These are phyloP conservation scores for Perizoma affinitatum DNA, from an alignment of 2,888 invertebrate genomes.

Conservation along the genomic window DNA sequence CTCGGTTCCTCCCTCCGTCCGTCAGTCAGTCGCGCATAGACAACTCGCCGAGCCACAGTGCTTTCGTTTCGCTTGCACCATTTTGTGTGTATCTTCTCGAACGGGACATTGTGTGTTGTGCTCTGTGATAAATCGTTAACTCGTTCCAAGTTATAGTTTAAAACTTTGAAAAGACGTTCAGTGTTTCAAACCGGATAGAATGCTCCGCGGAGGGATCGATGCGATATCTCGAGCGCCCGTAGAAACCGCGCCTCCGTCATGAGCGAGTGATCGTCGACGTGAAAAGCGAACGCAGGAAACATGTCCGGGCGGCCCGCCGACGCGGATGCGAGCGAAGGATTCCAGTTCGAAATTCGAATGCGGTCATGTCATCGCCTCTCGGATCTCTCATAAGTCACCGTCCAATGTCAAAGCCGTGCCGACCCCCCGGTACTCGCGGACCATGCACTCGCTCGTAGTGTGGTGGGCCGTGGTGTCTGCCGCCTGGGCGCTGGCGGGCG, in stretches of 20 bases:
- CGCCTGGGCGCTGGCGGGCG: constrained; percentile 77
- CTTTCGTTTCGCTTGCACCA: constrained; percentile 74
- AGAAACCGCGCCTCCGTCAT: constrained; percentile 83
- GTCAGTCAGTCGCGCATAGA: constrained; percentile 82
- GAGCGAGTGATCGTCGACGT: constrained; percentile 82
- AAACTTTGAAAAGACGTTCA: constrained; percentile 49
- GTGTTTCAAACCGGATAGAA: constrained; percentile 79
- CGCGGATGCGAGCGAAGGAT: constrained; percentile 83
- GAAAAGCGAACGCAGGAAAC: constrained; percentile 83
- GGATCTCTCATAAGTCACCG: constrained; percentile 83
- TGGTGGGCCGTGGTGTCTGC: constrained; percentile 79
- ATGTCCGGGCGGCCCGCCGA: constrained; percentile 82
- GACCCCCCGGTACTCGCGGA: constrained; percentile 77
- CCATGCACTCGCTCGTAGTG: constrained; percentile 82
- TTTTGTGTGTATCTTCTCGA: constrained; percentile 81
- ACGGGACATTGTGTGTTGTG: constrained; percentile 83
- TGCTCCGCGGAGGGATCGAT: constrained; percentile 76
- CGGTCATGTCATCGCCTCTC: constrained; percentile 84
- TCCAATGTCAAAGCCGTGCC: constrained; percentile 83
- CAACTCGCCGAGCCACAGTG: constrained; percentile 76
- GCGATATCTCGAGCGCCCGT: constrained; percentile 79
- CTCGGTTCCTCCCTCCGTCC: constrained; percentile 61
- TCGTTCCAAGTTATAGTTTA: constrained; percentile 49
- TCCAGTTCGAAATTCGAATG: constrained; percentile 84
- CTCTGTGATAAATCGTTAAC: constrained; percentile 76